Evolutionary conservation across 2,797 vertebrate species (phyloP).

Genomic region (Poliocrania exsul): DNA sequence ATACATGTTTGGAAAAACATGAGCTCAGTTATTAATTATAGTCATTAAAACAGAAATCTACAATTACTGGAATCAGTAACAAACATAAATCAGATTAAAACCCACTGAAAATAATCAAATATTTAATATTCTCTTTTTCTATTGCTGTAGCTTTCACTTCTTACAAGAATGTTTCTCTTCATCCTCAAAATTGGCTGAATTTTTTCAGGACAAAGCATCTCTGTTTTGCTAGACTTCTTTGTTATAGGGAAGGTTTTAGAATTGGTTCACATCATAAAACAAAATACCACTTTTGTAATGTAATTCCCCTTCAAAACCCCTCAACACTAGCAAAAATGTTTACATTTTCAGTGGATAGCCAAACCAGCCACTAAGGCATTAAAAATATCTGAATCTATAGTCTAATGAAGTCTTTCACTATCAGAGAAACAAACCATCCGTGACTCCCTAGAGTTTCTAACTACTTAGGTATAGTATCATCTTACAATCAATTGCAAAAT

Average conservation of each 20-base stretch:
- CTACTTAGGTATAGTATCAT: neutral
- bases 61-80: constrained; percentile 39
- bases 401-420: neutral
- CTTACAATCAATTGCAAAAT: neutral
- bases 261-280: neutral
- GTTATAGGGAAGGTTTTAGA: neutral
- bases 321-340: neutral
- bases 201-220: constrained; percentile 27
- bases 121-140: constrained; percentile 9
- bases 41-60: constrained; percentile 47
- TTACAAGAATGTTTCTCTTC: neutral
- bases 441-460: neutral
- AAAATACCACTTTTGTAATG: neutral
- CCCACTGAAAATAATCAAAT: neutral
- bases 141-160: constrained; percentile 6
- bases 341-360: neutral
- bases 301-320: constrained; percentile 6
- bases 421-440: neutral
- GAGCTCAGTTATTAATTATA: constrained; percentile 38
- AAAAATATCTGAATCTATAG: neutral
- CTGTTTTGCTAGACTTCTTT: constrained; percentile 5
- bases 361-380: neutral
- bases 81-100: constrained; percentile 59
- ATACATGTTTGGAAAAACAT: neutral
- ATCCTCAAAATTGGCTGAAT: neutral